phyloP scores from a whole-genome alignment of 2,113 vertebrate genomes.

The Lasiurus cinereus region DNA sequence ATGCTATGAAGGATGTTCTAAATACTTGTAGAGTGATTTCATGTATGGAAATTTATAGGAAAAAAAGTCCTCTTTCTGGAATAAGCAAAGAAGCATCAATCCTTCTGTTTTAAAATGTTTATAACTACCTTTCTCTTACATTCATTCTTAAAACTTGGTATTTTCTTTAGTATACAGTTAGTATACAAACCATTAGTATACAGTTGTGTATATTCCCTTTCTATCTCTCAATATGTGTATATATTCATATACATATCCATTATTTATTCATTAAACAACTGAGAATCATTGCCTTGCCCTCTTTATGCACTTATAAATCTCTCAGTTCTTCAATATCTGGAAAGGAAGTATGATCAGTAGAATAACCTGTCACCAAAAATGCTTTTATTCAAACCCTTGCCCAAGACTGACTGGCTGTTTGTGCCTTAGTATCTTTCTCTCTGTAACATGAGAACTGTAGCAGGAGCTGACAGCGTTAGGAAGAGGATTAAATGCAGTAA shows the following conservation, averaged over 20 bases:
- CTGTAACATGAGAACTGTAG: background rate
- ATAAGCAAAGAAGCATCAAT: background rate
- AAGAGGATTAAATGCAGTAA: background rate
- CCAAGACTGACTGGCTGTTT: background rate
- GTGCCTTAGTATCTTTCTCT: background rate
- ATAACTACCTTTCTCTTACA: background rate
- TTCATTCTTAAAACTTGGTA: background rate
- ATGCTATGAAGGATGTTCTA: slow-evolving; percentile 12
- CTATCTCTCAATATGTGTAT: background rate
- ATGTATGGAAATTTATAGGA: background rate
- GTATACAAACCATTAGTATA: background rate
- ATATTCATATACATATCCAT: background rate
- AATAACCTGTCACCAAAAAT: background rate
- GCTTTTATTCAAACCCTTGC: background rate
- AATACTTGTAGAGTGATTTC: slow-evolving; percentile 16
- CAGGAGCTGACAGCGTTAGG: background rate
- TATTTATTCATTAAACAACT: slow-evolving; percentile 2
- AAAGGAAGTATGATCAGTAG: background rate
- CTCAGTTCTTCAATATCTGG: background rate
- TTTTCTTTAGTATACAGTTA: background rate
- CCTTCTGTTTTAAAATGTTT: background rate
- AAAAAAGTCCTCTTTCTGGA: slow-evolving; percentile 47
- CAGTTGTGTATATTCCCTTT: background rate
- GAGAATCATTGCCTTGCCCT: background rate
- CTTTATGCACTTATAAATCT: background rate